A percentile compares a stretch with the other conserved stretches of the same genome.
These are phyloP conservation scores for Athene cunicularia DNA, from an alignment of 2,113 vertebrate species.

Conservation along the genomic window DNA sequence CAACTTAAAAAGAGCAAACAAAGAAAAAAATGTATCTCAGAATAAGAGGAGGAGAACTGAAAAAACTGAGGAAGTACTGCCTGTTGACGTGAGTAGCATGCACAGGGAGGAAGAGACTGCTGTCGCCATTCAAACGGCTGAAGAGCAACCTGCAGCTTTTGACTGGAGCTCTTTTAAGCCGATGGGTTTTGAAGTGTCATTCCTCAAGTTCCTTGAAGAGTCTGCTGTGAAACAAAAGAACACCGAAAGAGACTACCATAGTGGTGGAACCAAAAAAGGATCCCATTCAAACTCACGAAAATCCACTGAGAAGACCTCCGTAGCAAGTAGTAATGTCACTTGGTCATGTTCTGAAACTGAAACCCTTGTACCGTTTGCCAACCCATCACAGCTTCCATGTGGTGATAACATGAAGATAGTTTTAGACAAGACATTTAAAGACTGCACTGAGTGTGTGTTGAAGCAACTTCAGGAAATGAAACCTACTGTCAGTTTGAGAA, in stretches of 20 bases:
- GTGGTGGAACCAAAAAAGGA: slow-evolving; percentile 67
- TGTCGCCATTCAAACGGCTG: slow-evolving; percentile 71
- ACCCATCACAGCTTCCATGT: slow-evolving; percentile 83
- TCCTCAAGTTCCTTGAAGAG: slow-evolving; percentile 94
- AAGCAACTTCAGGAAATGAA: slow-evolving; percentile 95
- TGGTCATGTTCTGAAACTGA: slow-evolving; percentile 75
- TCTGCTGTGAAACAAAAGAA: slow-evolving; percentile 82
- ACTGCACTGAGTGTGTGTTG: slow-evolving; percentile 80
- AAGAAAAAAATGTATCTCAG: slow-evolving; percentile 81
- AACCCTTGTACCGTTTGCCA: slow-evolving; percentile 84
- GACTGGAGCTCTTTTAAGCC: slow-evolving; percentile 92
- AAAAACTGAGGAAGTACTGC: slow-evolving; percentile 53
- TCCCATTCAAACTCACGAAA: slow-evolving; percentile 70
- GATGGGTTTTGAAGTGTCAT: slow-evolving; percentile 96
- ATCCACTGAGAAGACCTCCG: slow-evolving; percentile 57
- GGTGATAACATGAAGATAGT: slow-evolving; percentile 86
- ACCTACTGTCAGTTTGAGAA: slow-evolving; percentile 85
- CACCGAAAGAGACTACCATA: slow-evolving; percentile 70
- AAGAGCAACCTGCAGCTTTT: slow-evolving; percentile 79
- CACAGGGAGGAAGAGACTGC: slow-evolving; percentile 81
- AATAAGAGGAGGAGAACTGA: slow-evolving; percentile 78
- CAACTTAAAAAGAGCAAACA: slow-evolving; percentile 80
- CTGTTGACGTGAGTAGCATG: slow-evolving; percentile 31
- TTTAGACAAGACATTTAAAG: slow-evolving; percentile 82
- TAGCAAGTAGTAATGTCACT: slow-evolving; percentile 34